These are phyloP conservation scores for Phataginus tricuspis DNA, from an alignment of 2,797 vertebrate species.

Conservation along the genomic window DNA sequence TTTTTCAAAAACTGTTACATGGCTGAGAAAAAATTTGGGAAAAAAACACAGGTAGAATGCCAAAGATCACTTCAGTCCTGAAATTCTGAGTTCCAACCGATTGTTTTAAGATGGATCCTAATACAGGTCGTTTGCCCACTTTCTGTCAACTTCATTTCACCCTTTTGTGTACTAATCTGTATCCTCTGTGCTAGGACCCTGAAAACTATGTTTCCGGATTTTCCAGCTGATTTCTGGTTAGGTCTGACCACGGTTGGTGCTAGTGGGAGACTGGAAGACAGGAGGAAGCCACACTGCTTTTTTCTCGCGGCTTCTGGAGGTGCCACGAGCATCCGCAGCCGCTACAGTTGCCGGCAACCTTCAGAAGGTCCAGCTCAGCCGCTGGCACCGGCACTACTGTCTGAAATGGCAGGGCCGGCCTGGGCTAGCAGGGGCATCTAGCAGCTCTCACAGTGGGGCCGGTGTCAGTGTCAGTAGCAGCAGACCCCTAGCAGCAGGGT, in stretches of 20 bases:
- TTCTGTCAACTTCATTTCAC: not conserved
- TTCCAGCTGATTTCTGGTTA: not conserved
- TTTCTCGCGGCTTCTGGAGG: not conserved
- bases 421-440: not conserved
- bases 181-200: not conserved
- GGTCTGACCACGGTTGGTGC: not conserved
- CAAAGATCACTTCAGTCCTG: not conserved
- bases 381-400: no score
- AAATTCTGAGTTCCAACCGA: not conserved
- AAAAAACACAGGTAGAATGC: not conserved
- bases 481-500: not conserved
- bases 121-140: not conserved
- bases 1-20: not conserved
- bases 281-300: not conserved
- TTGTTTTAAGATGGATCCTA: not conserved
- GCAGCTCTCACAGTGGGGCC: not conserved
- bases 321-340: not conserved
- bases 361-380: not conserved
- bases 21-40: not conserved
- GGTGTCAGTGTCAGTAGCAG: not conserved
- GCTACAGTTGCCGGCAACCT: not conserved
- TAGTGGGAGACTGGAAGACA: not conserved
- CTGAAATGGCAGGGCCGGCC: not conserved
- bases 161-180: not conserved
- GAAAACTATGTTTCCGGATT: not conserved